These are phyloP conservation scores for Lithobates pipiens DNA, from an alignment of 2,797 vertebrate genomes.

Conservation along the genomic window DNA sequence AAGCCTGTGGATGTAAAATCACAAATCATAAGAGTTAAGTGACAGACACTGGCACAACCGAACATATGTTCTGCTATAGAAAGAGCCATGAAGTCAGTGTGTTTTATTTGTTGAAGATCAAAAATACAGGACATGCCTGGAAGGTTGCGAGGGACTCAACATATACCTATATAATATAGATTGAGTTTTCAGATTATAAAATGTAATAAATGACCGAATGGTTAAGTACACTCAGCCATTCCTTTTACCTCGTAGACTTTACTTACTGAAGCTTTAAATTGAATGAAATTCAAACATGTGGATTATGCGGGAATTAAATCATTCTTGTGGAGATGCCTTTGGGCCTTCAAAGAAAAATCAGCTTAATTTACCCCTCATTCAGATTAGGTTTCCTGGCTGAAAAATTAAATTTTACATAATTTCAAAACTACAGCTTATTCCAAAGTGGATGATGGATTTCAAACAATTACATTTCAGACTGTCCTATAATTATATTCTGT, in stretches of 20 bases:
- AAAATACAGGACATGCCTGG: background rate
- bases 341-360: conserved; percentile 17
- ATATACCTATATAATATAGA: background rate
- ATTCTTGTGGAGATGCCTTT: conserved; percentile 4
- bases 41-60: too few species aligned
- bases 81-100: conserved; percentile 22
- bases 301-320: background rate
- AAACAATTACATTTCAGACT: background rate
- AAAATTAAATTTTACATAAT: conserved; percentile 12
- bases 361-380: background rate
- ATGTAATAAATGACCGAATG: background rate
- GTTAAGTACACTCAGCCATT: background rate
- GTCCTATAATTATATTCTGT: conserved; percentile 10
- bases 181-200: background rate
- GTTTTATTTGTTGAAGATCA: background rate
- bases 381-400: conserved; percentile 2
- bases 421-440: conserved; percentile 4
- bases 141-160: background rate
- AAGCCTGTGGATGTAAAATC: too few species aligned
- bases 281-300: background rate
- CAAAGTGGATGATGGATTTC: conserved; percentile 4
- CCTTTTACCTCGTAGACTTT: background rate
- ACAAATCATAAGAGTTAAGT: too few species aligned
- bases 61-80: too few species aligned
- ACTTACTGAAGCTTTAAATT: conserved; percentile 26